Conservation (phyloP, 1,140 invertebrate genomes). For the Dreissena rostriformis region DNA sequence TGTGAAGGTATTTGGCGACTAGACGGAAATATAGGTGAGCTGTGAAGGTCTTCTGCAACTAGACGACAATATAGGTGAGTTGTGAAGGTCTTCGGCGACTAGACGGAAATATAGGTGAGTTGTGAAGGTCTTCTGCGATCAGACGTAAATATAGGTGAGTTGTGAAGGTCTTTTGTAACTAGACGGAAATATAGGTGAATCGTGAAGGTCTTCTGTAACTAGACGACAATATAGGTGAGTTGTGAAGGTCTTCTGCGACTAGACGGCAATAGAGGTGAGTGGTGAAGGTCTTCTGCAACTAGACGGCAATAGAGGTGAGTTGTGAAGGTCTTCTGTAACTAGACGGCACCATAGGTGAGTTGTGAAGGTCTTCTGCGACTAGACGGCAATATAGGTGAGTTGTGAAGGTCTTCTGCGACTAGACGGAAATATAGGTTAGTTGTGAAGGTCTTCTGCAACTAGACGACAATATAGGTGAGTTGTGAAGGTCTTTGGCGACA, state of each 20-base stretch:
- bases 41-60: slow-evolving; percentile 59
- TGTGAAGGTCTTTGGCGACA: too few species aligned
- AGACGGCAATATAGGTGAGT: slow-evolving; percentile 86
- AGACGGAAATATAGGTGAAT: slow-evolving; percentile 86
- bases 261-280: slow-evolving; percentile 86
- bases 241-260: slow-evolving; percentile 59
- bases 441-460: slow-evolving; percentile 59
- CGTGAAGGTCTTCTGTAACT: slow-evolving; percentile 59
- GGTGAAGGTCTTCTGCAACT: slow-evolving; percentile 59
- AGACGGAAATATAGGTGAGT: slow-evolving; percentile 86
- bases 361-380: slow-evolving; percentile 59
- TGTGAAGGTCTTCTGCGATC: too few species aligned
- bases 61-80: slow-evolving; percentile 86
- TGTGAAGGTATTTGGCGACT: slow-evolving; percentile 51
- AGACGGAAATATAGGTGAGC: slow-evolving; percentile 86
- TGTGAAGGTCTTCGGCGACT: slow-evolving; percentile 51
- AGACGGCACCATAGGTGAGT: slow-evolving; percentile 86
- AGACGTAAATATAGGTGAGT: slow-evolving; percentile 87
- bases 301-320: slow-evolving; percentile 86
- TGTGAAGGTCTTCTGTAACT: slow-evolving; percentile 59
- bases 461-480: slow-evolving; percentile 86
- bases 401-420: slow-evolving; percentile 59
- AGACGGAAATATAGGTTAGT: slow-evolving; percentile 86
- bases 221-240: slow-evolving; percentile 86
- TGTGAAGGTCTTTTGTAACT: slow-evolving; percentile 45